Evolutionary conservation across 2,113 vertebrate genomes (phyloP), one percentile per base, ranked within the genome.

Genomic region (Salvelinus namaycush): DNA sequence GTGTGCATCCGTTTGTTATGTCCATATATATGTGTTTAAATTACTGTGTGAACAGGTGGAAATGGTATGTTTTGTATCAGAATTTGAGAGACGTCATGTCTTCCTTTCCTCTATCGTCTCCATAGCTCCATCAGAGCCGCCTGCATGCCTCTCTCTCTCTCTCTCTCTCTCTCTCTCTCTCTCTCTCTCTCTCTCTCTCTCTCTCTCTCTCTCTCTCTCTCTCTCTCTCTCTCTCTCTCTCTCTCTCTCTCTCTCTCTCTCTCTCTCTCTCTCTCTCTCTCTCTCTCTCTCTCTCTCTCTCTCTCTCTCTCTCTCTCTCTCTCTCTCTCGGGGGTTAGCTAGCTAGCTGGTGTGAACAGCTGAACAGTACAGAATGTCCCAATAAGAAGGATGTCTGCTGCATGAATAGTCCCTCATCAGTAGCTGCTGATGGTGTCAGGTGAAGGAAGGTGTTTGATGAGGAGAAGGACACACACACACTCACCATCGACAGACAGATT

Each of bases 321-420:
- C 39, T 44, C 39, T 9, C 39, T 44, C 88, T 83, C 83, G 3
- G n/a, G 83, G 77, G 87, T 70, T 51, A 54, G 49, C 49, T 54
- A 14, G 67, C 78, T 80, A 74, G 83, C 74, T 81, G 71, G 68
- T 83, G 79, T 79, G 78, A 54, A 54, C 14, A 90, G 8, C 39
- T 44, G 39, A 44, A 86, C 81, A 60, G 88, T 88, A 90, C 89
- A 88, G 83, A 89, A 89, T 90, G 88, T 44, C 39, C 8, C 39
- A 44, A 9, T 44, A 11, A 44, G 39, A 44, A 44, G 9, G 8
- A 44, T 9, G 39, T 44, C 39, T 44, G 39, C 39, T 44, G 39
- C 39, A 44, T 9, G 7, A 39, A 34, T 9, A 44, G 8, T 90
- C 86, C 68, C 82, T 73, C 65, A 81, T 86, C 81, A 77, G 84